Percentiles rank a stretch among this genome's conserved stretches.
Evolutionary conservation across 2,113 vertebrate species (phyloP).

Genomic region (Litocranius walleri): DNA sequence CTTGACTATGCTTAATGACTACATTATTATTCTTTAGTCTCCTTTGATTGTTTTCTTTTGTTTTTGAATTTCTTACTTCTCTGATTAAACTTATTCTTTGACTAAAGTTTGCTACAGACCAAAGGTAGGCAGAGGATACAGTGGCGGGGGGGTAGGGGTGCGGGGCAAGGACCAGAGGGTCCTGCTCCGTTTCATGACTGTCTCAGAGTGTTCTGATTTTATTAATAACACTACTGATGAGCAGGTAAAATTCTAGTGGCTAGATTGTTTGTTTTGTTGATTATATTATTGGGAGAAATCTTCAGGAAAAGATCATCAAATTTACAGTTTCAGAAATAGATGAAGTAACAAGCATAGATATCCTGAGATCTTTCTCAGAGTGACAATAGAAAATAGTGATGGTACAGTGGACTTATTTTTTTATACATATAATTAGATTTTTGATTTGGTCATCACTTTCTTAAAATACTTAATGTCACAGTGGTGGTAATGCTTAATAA

Average conservation of each 20-base stretch:
- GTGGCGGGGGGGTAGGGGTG: rapidly evolving
- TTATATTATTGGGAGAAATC: neutral
- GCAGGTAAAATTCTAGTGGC: neutral
- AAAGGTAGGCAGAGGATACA: neutral
- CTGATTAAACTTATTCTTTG: neutral
- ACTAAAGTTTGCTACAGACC: neutral
- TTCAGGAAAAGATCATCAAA: neutral
- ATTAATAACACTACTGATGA: neutral
- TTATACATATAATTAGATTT: neutral
- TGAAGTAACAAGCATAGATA: neutral
- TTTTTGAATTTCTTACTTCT: neutral
- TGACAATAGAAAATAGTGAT: neutral
- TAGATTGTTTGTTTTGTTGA: neutral
- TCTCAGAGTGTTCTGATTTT: constrained; percentile 6
- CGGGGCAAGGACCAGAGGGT: neutral
- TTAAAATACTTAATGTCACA: neutral
- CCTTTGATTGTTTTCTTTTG: neutral
- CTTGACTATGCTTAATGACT: neutral
- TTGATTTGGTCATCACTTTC: neutral
- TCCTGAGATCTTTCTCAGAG: neutral
- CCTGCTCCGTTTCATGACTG: neutral
- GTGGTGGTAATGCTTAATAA: neutral
- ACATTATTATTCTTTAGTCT: neutral
- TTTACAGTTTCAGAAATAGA: constrained; percentile 24
- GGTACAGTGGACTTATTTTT: neutral